Evolutionary conservation across 1,140 invertebrate genomes (phyloP).

Genomic region (Tetraneura akinire): DNA sequence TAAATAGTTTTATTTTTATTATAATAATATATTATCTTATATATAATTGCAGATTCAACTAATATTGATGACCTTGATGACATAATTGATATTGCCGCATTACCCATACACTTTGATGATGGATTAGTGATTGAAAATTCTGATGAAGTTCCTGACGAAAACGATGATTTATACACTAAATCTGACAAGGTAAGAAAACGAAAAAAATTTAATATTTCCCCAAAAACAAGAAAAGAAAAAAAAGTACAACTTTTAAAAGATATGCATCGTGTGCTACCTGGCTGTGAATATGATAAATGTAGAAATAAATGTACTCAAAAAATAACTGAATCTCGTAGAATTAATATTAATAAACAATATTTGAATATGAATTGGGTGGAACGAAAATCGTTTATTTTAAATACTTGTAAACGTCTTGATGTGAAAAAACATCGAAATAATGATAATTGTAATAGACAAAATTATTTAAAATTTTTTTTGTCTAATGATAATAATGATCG

Average conservation of each 20-base stretch:
- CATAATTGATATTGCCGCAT: background rate
- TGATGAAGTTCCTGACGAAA: background rate
- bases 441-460: background rate
- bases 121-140: conserved; percentile 5
- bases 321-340: background rate
- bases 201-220: background rate
- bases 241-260: background rate
- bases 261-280: background rate
- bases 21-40: no score
- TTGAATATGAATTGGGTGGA: background rate
- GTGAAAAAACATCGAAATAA: background rate
- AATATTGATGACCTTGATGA: background rate
- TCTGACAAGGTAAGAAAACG: background rate
- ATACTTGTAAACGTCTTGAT: background rate
- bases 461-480: background rate
- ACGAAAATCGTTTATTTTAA: conserved; percentile 3
- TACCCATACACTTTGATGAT: background rate
- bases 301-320: background rate
- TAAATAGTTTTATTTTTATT: no score
- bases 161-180: background rate
- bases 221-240: background rate
- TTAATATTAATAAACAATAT: background rate
- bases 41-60: background rate
- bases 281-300: background rate
- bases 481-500: background rate